Evolutionary conservation across 2,888 invertebrate genomes (phyloP), one percentile per base, ranked within the genome.

Genomic region (Polydrusus pterygomalis): DNA sequence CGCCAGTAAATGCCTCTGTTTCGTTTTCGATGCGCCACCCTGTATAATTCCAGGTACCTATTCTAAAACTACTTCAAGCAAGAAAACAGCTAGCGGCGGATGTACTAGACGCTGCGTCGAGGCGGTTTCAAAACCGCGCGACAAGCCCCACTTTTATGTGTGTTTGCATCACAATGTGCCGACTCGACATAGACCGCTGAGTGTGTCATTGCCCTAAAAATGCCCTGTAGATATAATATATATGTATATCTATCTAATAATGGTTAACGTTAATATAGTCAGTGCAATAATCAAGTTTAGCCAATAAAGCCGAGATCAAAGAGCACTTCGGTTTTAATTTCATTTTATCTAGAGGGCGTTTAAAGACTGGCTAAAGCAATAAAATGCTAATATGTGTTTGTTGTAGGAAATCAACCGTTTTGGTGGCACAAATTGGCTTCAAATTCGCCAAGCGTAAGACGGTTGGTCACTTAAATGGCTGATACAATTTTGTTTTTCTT

Each of bases 301-400:
- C 85, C 87, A 87, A 87, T 87, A 87, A 85, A 83, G 86, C 85
- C 82, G 86, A 87, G 87, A 89, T 89, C 89, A 89, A 89, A 89
- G 89, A 85, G 87, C 88, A 84, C 87, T 87, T 87, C 87, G 87
- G 87, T 89, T 89, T 89, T 89, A 89, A 89, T 89, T 89, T 89
- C 88, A 89, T 88, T 89, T 89, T 89, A 89, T 89, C 89, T 88
- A 87, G 86, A 87, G 89, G 89, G 88, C 87, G 87, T 86, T 85
- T 85, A 86, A 86, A 85, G 75, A 74, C 86, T 83, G 86, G 88
- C 88, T 86, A 85, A 87, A 87, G 87, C 91, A 92, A 92, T 92
- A 92, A 91, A 92, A 92, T 92, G 91, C 89, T 91, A 92, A 92
- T 92, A 90, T 88, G 89, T 91, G 91, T 91, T 91, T 91, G 91